Base-by-base conservation (phyloP, 2,797 vertebrate species). In the Eulemur coronatus region DNA sequence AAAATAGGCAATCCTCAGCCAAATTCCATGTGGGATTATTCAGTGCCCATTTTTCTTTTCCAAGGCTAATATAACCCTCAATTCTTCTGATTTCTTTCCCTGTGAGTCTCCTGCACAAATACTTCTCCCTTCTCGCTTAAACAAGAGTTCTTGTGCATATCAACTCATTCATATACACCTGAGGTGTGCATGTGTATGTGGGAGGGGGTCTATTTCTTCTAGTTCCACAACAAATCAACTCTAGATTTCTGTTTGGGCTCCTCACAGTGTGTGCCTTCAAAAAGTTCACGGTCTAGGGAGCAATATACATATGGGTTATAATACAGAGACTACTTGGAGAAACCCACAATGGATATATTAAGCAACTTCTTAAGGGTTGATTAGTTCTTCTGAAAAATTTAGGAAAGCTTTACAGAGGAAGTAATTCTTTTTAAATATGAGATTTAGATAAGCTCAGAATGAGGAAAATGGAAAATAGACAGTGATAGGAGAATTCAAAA, bases 331-430 rank as follows among this genome's bases (percentile, higher is more conserved):
- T 59, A 33, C 7, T 92, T 65, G 5, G 17, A 69, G 41, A 94
- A 78, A 61, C 1, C 3, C 15, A 7, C 20, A 33, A 22, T 65
- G 55, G 18, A 79, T 43, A n/a, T 38, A 59, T 76, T 96, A 81
- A 76, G 35, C 89, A 92, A 67, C 15, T 35, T 72, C 13, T 59
- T 72, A 22, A 61, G 57, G 20, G 4, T n/a, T 86, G 9, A 90
- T 65, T 95, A 79, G 72, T 88, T 63, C 26, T 69, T 89, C 50
- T 95, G 65, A 91, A 84, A 80, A 5, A 35, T 28, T 57, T 93
- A 84, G 1, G 28, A 92, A 63, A 41, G 24, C 18, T 67, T 92
- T 26, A 59, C 33, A 65, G 8, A 82, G 70, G 4, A 65, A 18
- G 8, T 48, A 72, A 1, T 30, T 26, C 30, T 89, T 46, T 94